Evolutionary conservation across 1,140 invertebrate genomes (phyloP), one percentile per base, ranked within the genome.

Genomic region (Macrosteles quadrilineatus): DNA sequence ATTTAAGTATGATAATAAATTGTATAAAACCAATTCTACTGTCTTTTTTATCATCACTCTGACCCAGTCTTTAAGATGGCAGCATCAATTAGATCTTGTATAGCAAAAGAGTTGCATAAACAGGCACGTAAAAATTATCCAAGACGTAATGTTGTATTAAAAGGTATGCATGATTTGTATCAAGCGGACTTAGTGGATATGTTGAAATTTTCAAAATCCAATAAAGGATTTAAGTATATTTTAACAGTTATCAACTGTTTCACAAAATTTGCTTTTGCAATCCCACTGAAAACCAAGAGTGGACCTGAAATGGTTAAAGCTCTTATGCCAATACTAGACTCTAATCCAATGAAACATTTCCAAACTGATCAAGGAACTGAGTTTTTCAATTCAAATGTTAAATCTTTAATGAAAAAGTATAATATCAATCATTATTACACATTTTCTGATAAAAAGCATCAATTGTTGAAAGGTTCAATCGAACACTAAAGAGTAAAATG

Each of bases 281-380:
- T 78, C 27, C 78, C 81, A 4, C n/a, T 85, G 31, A 83, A 83
- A 79, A 78, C 71, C 14, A 85, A 85, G 77, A 81, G 69, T 63
- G 79, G 72, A 43, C 67, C 69, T 72, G 72, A 78, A 40, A 74
- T 80, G 2, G 70, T 69, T 11, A 69, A 68, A 11, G 77, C 73
- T 19, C 77, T 82, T 75, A 50, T 70, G 32, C 47, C 57, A 19
- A 68, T 74, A 21, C 29, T 75, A 36, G 47, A 67, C 11, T 30
- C 29, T 3, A 11, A 68, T 50, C 14, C 14, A 47, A 50, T 45
- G 17, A 77, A 76, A 75, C 80, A 82, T 67, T 68, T 84, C 40
- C 82, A 84, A 72, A 79, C 77, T 1, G 82, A 83, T 73, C 66
- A 75, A 57, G 81, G 81, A 0, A 78, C 66, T 67, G 81, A 84